A percentile compares a stretch with the other conserved stretches of the same genome.
Evolutionary conservation across 1,140 invertebrate species (phyloP).

Genomic region (Physella acuta): DNA sequence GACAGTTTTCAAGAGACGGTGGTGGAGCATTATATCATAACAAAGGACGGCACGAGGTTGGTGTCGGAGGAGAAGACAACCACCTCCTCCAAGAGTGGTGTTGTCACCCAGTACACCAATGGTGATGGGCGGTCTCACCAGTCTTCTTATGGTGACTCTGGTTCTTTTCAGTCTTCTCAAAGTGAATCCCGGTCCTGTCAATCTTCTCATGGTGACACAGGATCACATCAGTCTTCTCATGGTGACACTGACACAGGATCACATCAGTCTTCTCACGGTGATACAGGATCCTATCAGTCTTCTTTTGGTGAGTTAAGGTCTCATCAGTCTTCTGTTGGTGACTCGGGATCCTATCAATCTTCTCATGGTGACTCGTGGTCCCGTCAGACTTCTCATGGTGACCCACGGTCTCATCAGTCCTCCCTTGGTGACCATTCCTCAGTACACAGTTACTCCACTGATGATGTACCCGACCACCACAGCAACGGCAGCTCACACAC

Average conservation of each 20-base stretch:
- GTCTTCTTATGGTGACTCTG: too few species aligned
- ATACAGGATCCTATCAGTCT: too few species aligned
- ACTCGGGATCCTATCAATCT: neutral
- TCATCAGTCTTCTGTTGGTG: neutral
- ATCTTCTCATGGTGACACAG: too few species aligned
- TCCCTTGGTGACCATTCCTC: neutral
- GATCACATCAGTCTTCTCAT: too few species aligned
- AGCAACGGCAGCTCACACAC: neutral
- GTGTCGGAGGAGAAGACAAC: constrained; percentile 19
- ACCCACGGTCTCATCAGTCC: too few species aligned
- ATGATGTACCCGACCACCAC: neutral
- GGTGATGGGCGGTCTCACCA: neutral
- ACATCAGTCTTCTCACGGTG: too few species aligned
- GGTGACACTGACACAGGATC: too few species aligned
- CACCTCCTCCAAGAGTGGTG: neutral
- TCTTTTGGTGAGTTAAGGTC: neutral
- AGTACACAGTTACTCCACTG: neutral
- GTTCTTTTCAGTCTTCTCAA: too few species aligned
- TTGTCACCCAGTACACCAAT: neutral
- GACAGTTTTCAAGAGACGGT: constrained; percentile 14
- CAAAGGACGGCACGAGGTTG: constrained; percentile 18
- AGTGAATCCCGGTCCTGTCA: too few species aligned
- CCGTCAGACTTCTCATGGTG: neutral
- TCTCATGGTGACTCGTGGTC: too few species aligned
- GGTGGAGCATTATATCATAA: constrained; percentile 21